These are phyloP conservation scores for Hirtodrosophila histrioides DNA, from an alignment of 2,888 invertebrate species.

Conservation along the genomic window DNA sequence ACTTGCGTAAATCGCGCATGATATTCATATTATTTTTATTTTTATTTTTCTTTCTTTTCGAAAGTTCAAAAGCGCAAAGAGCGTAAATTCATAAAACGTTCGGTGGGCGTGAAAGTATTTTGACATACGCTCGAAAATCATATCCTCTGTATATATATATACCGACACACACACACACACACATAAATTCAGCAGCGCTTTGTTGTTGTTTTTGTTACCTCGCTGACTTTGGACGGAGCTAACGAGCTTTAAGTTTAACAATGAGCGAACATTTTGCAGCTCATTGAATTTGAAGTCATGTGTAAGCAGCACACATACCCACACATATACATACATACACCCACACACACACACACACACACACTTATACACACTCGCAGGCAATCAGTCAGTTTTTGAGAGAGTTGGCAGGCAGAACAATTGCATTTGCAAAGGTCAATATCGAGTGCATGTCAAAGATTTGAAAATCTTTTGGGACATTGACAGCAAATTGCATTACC, in stretches of 20 bases:
- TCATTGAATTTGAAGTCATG: constrained; percentile 79
- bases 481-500: constrained; percentile 32
- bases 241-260: constrained; percentile 76
- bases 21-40: constrained; percentile 6
- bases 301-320: constrained; percentile 49
- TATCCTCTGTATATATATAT: constrained; percentile 45
- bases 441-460: constrained; percentile 48
- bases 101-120: constrained; percentile 69
- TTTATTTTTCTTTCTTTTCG: constrained; percentile 16
- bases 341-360: constrained; percentile 14
- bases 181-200: neutral
- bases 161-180: constrained; percentile 15
- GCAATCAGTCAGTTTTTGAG: constrained; percentile 54
- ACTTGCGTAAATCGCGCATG: constrained; percentile 10
- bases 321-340: constrained; percentile 9
- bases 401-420: constrained; percentile 31
- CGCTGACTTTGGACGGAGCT: constrained; percentile 50
- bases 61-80: constrained; percentile 73
- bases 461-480: constrained; percentile 31
- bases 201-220: constrained; percentile 25
- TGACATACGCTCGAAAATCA: constrained; percentile 58
- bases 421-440: constrained; percentile 42
- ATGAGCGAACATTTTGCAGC: constrained; percentile 77
- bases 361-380: constrained; percentile 28
- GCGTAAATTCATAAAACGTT: constrained; percentile 72